A percentile compares a stretch with the other conserved stretches of the same genome.
Conservation (phyloP, 2,888 invertebrate genomes). For the Platynereis dumerilii region DNA sequence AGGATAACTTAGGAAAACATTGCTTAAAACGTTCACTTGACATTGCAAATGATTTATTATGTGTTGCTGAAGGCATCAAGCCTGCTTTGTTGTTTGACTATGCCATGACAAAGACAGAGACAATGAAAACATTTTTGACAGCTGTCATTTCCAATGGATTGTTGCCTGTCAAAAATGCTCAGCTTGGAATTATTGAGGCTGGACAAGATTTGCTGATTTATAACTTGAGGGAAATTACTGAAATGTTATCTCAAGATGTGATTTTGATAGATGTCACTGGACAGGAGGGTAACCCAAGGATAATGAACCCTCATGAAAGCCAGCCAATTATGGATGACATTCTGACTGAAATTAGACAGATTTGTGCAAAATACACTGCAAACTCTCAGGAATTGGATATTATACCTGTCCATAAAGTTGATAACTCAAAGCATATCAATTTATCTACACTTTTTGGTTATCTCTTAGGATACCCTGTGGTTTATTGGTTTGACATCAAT, state of each 20-base stretch:
- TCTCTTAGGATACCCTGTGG: conserved; percentile 42
- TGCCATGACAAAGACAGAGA: conserved; percentile 8
- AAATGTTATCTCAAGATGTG: neutral
- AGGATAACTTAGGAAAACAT: conserved; percentile 14
- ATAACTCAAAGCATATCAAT: conserved; percentile 17
- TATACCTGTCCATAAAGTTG: neutral
- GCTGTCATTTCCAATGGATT: conserved; percentile 7
- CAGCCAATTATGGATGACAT: neutral
- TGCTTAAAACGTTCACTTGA: conserved; percentile 8
- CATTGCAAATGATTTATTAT: conserved; percentile 11
- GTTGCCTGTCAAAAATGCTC: conserved; percentile 4
- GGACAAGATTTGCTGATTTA: conserved; percentile 18
- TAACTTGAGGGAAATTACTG: conserved; percentile 6
- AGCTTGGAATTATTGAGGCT: conserved; percentile 14
- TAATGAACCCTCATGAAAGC: neutral
- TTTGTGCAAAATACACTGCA: neutral
- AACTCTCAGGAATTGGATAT: neutral
- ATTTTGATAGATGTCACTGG: neutral
- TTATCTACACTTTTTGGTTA: conserved; percentile 42
- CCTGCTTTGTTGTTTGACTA: conserved; percentile 21
- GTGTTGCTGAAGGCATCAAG: conserved; percentile 19
- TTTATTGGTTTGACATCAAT: conserved; percentile 41
- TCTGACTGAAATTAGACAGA: conserved; percentile 1
- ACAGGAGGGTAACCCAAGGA: neutral
- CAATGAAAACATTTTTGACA: conserved; percentile 5